Evolutionary conservation across 2,888 invertebrate species (phyloP).

Genomic region (Drosophila testacea): DNA sequence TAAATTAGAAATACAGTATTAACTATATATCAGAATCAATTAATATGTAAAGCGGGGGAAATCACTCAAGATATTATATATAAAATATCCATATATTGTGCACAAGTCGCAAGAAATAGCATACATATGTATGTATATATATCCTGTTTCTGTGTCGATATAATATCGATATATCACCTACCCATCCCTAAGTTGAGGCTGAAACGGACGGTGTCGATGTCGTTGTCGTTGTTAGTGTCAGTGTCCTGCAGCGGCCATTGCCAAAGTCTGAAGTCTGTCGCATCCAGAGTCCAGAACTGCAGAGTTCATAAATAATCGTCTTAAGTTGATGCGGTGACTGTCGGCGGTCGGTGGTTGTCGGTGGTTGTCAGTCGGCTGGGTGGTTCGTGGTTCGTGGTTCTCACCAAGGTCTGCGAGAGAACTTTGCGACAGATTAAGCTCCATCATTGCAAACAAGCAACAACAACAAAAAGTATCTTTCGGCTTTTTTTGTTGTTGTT

Average conservation of each 20-base stretch:
- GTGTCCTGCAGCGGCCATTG: slow-evolving; percentile 76
- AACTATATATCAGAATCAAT: too few species aligned
- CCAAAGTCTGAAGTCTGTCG: neutral
- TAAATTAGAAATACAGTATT: too few species aligned
- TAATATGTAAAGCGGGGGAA: too few species aligned
- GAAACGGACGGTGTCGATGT: slow-evolving; percentile 44
- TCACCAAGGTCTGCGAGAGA: slow-evolving; percentile 39
- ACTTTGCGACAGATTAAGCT: slow-evolving; percentile 66
- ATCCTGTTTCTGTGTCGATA: too few species aligned
- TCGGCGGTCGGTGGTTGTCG: slow-evolving; percentile 34
- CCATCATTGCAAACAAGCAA: slow-evolving; percentile 26
- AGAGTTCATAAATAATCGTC: slow-evolving; percentile 82
- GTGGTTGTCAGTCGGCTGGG: slow-evolving; percentile 40
- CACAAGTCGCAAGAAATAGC: too few species aligned
- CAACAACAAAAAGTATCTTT: slow-evolving; percentile 30
- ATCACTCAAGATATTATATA: too few species aligned
- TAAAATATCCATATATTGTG: too few species aligned
- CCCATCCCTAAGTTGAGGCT: too few species aligned
- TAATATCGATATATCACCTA: too few species aligned
- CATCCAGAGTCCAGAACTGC: slow-evolving; percentile 8
- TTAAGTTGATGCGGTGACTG: slow-evolving; percentile 75
- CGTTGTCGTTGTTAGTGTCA: slow-evolving; percentile 50
- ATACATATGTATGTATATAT: too few species aligned
- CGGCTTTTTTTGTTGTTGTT: slow-evolving; percentile 12
- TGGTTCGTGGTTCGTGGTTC: slow-evolving; percentile 48